Percentiles rank a stretch among this genome's conserved stretches.
Conservation (phyloP, 2,797 vertebrate species). For the Oreochromis grahami region DNA sequence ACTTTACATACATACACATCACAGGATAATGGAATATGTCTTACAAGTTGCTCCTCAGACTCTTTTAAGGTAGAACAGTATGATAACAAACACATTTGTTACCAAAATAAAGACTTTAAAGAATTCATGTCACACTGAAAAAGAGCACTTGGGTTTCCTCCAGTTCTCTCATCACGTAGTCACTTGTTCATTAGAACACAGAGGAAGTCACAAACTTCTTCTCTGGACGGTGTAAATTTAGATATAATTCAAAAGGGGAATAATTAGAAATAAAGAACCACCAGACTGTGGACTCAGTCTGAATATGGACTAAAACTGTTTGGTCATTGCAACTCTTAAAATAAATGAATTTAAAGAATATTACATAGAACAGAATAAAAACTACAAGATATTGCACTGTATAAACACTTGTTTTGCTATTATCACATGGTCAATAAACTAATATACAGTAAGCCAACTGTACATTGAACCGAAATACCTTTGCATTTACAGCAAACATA, state of each 20-base stretch:
- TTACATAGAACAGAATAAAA: background rate
- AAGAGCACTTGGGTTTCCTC: slow-evolving; percentile 67
- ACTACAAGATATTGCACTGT: background rate
- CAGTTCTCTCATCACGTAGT: background rate
- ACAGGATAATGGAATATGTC: background rate
- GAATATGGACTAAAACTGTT: background rate
- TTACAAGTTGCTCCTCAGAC: background rate
- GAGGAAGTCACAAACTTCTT: background rate
- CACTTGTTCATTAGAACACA: background rate
- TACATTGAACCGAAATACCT: background rate
- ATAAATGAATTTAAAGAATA: background rate
- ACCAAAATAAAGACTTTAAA: slow-evolving; percentile 24
- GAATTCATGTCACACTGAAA: slow-evolving; percentile 6
- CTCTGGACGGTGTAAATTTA: background rate
- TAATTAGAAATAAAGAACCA: background rate
- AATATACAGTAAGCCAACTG: background rate
- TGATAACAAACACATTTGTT: background rate
- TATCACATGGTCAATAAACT: background rate
- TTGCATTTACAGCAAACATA: slow-evolving; percentile 3
- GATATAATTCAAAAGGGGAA: background rate
- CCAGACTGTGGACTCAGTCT: background rate
- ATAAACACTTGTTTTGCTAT: slow-evolving; percentile 8
- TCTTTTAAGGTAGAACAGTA: background rate
- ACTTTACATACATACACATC: background rate
- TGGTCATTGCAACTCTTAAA: background rate